phyloP scores from a whole-genome alignment of 2,888 invertebrate genomes.

The Glaucopsyche alexis region DNA sequence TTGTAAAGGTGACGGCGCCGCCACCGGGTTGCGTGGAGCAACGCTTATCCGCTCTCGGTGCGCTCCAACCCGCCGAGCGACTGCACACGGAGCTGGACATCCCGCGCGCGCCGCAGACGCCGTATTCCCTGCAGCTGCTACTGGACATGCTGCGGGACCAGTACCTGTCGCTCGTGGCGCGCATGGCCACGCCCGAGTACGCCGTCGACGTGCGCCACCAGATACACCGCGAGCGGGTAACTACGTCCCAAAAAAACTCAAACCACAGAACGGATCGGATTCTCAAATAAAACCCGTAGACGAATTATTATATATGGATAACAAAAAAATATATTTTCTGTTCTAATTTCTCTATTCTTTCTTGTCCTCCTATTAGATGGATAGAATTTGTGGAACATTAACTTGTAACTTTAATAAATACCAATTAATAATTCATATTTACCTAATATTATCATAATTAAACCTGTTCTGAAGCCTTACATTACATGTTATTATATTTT shows the following conservation, averaged over 20 bases:
- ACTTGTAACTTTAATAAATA: too few species aligned
- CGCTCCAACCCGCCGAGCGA: slow-evolving; percentile 80
- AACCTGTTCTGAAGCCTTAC: too few species aligned
- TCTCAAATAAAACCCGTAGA: too few species aligned
- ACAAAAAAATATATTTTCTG: too few species aligned
- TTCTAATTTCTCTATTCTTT: too few species aligned
- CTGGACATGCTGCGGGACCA: slow-evolving; percentile 92
- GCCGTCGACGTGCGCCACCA: slow-evolving; percentile 85
- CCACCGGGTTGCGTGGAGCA: slow-evolving; percentile 96
- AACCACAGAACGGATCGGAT: too few species aligned
- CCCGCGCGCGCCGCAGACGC: slow-evolving; percentile 88
- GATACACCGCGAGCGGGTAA: slow-evolving; percentile 89
- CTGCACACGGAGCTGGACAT: slow-evolving; percentile 92
- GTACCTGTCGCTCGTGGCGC: slow-evolving; percentile 90
- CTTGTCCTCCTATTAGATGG: too few species aligned
- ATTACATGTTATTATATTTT: too few species aligned
- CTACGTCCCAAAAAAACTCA: not conserved
- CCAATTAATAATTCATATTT: too few species aligned
- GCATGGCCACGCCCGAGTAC: slow-evolving; percentile 90
- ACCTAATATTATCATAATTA: too few species aligned
- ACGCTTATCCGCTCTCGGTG: slow-evolving; percentile 89
- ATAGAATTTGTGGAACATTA: too few species aligned
- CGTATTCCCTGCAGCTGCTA: slow-evolving; percentile 92
- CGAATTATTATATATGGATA: too few species aligned
- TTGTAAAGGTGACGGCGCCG: slow-evolving; percentile 83